These are phyloP conservation scores for Melanerpes aurifrons DNA, from an alignment of 2,113 vertebrate genomes.

Conservation along the genomic window DNA sequence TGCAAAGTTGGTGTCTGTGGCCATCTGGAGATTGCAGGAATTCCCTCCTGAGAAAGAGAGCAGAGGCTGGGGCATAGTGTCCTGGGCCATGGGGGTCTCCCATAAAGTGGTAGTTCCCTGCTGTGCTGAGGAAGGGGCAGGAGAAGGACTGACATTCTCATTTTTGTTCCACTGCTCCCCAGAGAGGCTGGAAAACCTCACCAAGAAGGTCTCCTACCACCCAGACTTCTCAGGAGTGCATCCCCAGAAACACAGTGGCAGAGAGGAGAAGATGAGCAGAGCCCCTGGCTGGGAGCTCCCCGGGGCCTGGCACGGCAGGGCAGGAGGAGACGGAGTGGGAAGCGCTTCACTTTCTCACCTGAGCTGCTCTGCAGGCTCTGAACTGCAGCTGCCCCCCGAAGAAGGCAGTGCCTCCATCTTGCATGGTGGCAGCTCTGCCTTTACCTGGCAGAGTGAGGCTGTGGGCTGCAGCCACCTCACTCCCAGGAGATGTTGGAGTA, in stretches of 20 bases:
- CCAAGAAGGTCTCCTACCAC: not conserved
- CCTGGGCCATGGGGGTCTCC: not conserved
- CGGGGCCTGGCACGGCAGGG: fast-evolving
- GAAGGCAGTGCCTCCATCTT: not conserved
- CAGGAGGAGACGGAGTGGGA: not conserved
- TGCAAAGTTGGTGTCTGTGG: not conserved
- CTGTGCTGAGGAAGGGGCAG: not conserved
- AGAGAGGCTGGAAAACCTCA: not conserved
- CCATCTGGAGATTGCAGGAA: not conserved
- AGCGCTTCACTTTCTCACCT: not conserved
- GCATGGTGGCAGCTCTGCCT: not conserved
- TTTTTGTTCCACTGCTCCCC: not conserved
- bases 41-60: not conserved
- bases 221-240: not conserved
- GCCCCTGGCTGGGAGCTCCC: not conserved
- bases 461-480: not conserved
- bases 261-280: not conserved
- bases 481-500: not conserved
- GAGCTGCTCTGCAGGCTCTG: not conserved
- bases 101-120: not conserved
- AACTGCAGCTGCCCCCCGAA: not conserved
- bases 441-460: not conserved
- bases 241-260: not conserved
- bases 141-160: not conserved
- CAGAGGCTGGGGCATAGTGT: not conserved